Percentiles rank a stretch among this genome's conserved stretches.
Conservation (phyloP, 2,113 vertebrate genomes). For the Solea senegalensis region DNA sequence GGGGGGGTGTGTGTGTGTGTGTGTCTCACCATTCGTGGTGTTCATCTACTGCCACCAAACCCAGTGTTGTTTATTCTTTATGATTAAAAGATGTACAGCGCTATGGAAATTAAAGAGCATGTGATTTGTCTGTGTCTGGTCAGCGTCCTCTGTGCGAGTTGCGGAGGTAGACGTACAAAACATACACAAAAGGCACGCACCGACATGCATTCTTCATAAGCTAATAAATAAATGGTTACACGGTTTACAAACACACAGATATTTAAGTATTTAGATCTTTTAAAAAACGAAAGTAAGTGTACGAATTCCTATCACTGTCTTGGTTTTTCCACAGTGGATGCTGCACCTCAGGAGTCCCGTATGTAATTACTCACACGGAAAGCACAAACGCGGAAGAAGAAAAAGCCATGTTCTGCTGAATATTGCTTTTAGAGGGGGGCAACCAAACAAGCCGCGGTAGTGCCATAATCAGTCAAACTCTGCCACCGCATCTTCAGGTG, state of each 20-base stretch:
- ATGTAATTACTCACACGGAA: constrained; percentile 98
- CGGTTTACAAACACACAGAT: constrained; percentile 55
- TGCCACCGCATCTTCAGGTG: constrained; percentile 93
- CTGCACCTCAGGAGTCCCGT: constrained; percentile 95
- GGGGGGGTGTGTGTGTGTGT: no score
- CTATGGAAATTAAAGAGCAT: constrained; percentile 58
- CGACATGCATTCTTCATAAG: not conserved
- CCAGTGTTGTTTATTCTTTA: constrained; percentile 78
- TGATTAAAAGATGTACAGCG: constrained; percentile 79
- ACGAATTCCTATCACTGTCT: constrained; percentile 91
- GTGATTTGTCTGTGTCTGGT: constrained; percentile 74
- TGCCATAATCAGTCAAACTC: constrained; percentile 95
- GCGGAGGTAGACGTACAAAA: not conserved
- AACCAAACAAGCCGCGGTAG: constrained; percentile 85
- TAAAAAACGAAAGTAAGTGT: constrained; percentile 87
- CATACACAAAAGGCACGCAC: not conserved
- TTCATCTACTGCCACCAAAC: constrained; percentile 51
- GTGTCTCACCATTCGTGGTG: constrained; percentile 33
- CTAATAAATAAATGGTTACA: constrained; percentile 60
- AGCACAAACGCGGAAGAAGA: constrained; percentile 90
- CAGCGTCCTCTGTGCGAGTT: constrained; percentile 49
- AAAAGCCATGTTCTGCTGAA: constrained; percentile 94
- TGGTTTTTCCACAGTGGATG: constrained; percentile 89
- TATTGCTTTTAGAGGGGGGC: constrained; percentile 90
- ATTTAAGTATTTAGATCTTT: constrained; percentile 80